Evolutionary conservation across 2,797 vertebrate genomes (phyloP).

Genomic region (Scomberomorus guttatus): DNA sequence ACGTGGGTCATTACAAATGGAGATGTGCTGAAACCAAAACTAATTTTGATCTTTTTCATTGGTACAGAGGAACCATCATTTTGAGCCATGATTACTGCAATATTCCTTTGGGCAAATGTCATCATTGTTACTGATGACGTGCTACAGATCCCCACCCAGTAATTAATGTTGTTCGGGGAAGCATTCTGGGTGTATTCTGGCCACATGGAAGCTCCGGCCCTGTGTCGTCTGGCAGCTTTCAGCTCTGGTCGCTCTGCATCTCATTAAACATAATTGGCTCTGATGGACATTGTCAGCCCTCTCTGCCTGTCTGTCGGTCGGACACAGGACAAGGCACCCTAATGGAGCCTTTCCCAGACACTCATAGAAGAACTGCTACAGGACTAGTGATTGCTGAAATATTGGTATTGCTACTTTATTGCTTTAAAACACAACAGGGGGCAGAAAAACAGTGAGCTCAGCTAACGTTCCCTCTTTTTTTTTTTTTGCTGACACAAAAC

Average conservation of each 20-base stretch:
- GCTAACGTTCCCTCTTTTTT: conserved; percentile 28
- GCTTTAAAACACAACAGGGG: conserved; percentile 54
- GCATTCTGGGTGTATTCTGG: conserved; percentile 12
- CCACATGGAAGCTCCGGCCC: conserved; percentile 24
- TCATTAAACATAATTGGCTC: conserved; percentile 78
- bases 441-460: conserved; percentile 51
- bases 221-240: conserved; percentile 65
- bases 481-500: conserved; percentile 55
- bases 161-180: conserved; percentile 8
- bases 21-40: not conserved
- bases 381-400: conserved; percentile 24
- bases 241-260: conserved; percentile 64
- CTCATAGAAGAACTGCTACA: not conserved
- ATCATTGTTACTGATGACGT: conserved; percentile 9
- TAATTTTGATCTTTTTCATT: not conserved
- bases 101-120: conserved; percentile 9
- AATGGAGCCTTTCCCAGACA: not conserved
- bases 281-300: conserved; percentile 64
- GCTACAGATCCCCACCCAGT: conserved; percentile 24
- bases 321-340: conserved; percentile 36
- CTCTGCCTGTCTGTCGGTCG: conserved; percentile 22
- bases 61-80: not conserved
- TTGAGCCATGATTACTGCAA: not conserved
- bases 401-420: conserved; percentile 50
- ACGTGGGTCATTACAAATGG: conserved; percentile 14